Conservation (phyloP, 1,140 invertebrate species). For the Ruditapes philippinarum region DNA sequence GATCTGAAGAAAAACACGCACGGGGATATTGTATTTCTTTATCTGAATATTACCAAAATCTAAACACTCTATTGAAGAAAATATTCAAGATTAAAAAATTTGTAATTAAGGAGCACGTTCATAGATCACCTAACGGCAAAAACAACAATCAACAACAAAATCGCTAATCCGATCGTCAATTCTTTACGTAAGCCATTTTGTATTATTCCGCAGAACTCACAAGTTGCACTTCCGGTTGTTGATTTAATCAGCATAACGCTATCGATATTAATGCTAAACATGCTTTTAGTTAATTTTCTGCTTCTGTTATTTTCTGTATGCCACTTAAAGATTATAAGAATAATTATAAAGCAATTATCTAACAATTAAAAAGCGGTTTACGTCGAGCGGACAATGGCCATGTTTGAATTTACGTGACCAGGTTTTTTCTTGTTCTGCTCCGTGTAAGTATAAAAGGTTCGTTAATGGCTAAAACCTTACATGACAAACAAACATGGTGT, state of each 20-base stretch:
- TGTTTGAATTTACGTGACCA: neutral
- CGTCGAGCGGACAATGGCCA: neutral
- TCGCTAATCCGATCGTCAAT: neutral
- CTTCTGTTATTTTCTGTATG: neutral
- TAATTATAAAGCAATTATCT: conserved; percentile 15
- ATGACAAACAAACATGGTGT: conserved; percentile 7
- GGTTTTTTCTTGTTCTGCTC: neutral
- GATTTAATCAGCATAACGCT: conserved; percentile 1
- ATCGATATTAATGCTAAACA: neutral
- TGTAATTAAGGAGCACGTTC: neutral
- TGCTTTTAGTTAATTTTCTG: neutral
- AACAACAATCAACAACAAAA: neutral
- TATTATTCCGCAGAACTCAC: neutral
- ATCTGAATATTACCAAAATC: too few relatives aligned
- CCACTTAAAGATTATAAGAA: conserved; percentile 1
- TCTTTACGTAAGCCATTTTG: neutral
- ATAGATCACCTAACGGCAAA: neutral
- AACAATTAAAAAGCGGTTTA: conserved; percentile 9
- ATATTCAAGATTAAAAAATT: neutral
- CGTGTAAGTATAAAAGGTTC: neutral
- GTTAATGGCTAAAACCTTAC: neutral
- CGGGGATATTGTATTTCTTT: too few relatives aligned
- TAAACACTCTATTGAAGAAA: too few relatives aligned
- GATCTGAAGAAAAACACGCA: too few relatives aligned
- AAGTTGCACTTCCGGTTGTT: conserved; percentile 23